Evolutionary conservation across 1,140 invertebrate genomes (phyloP), one percentile per base, ranked within the genome.

Genomic region (Hycleus phaleratus): DNA sequence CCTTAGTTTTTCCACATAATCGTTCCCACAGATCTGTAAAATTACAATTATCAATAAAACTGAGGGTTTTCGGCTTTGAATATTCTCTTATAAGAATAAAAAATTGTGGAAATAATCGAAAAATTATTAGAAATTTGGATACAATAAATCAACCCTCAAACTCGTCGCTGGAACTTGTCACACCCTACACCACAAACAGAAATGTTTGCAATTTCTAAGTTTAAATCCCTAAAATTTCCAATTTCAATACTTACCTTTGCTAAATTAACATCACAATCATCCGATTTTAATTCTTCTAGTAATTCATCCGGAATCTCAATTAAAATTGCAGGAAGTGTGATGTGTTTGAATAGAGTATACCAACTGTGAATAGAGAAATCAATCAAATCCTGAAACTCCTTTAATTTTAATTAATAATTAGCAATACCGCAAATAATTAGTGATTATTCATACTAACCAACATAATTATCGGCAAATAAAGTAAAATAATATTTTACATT

Each of bases 301-400:
- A 71, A 44, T 44, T 68, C 58, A 9, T 50, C 52, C 7, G 67
- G 60, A 38, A 72, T 58, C 9, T 67, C 63, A 3, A 72, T 24
- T 42, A 72, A 59, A 42, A 72, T 62, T 25, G 69, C 67, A 56
- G 66, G 56, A 8, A 67, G 26, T 6, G 69, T 56, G 24, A 70
- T 45, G 40, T 63, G 25, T 60, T 70, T 59, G 46, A 72, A 71
- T 43, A 43, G 56, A 18, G 67, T 46, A 45, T 71, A 72, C 71
- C 71, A 72, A 7, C 50, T 60, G 25, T 43, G 45, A 8, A 71
- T 71, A 12, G 71, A 72, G 58, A 71, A 72, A 50, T 69, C 69
- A 53, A 62, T 63, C 26, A 65, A 60, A 59, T 70, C 69, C 61
- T 68, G 62, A 26, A 60, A 59, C 65, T 71, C 67, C 64, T 71